phyloP scores from a whole-genome alignment of 2,888 invertebrate species.

The Brachyopa scutellaris region DNA sequence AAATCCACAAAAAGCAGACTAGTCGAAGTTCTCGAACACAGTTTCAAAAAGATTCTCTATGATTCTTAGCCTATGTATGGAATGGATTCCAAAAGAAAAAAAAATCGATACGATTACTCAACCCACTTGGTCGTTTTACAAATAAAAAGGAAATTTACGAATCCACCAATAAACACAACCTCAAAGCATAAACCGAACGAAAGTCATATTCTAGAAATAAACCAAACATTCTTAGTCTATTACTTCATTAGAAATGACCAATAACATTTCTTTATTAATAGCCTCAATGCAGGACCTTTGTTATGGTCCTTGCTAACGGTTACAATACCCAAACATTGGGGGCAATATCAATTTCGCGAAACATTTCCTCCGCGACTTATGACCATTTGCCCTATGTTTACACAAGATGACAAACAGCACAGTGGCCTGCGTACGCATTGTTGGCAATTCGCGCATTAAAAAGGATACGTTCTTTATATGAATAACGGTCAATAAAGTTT shows the following conservation, averaged over 20 bases:
- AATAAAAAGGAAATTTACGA: too few relatives aligned
- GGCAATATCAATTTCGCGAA: slow-evolving; percentile 46
- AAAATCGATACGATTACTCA: too few relatives aligned
- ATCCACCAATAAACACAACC: not conserved
- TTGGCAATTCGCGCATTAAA: slow-evolving; percentile 23
- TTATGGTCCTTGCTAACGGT: too few relatives aligned
- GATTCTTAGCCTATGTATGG: too few relatives aligned
- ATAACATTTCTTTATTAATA: not conserved
- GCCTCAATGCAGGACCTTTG: not conserved
- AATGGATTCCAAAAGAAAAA: too few relatives aligned
- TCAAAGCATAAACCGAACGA: not conserved
- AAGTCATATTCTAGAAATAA: not conserved
- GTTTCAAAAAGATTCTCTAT: too few relatives aligned
- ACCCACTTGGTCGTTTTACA: too few relatives aligned
- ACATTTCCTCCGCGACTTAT: slow-evolving; percentile 62
- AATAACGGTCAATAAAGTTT: slow-evolving; percentile 68
- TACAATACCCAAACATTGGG: not conserved
- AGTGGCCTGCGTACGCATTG: not conserved
- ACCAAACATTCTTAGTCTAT: slow-evolving; percentile 5
- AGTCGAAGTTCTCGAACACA: too few relatives aligned
- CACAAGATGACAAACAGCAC: slow-evolving; percentile 42
- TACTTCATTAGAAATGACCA: slow-evolving; percentile 5
- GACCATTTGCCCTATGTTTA: slow-evolving; percentile 52
- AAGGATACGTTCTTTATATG: slow-evolving; percentile 40
- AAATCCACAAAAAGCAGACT: too few relatives aligned